Evolutionary conservation across 2,888 invertebrate species (phyloP).

Genomic region (Pheosia tremula): DNA sequence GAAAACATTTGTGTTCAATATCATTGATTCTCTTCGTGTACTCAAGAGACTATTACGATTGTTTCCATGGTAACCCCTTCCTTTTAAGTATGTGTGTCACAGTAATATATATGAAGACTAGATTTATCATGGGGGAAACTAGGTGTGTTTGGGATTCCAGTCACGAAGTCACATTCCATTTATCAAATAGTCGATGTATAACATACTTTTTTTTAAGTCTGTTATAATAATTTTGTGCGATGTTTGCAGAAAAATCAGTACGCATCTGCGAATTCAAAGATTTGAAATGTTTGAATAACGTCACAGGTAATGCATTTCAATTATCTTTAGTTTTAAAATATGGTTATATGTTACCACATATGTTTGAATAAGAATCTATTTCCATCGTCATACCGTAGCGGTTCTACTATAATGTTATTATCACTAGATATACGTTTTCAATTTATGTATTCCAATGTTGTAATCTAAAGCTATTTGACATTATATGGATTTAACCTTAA

Average conservation of each 20-base stretch:
- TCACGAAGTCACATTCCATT: too few relatives aligned
- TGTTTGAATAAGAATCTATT: not conserved
- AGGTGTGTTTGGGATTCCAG: too few relatives aligned
- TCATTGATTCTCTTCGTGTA: too few relatives aligned
- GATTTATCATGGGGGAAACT: too few relatives aligned
- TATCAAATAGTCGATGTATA: too few relatives aligned
- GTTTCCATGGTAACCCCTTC: too few relatives aligned
- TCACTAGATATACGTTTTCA: not conserved
- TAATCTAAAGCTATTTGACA: not conserved
- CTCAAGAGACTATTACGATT: too few relatives aligned
- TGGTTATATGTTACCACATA: not conserved
- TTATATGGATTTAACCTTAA: too few relatives aligned
- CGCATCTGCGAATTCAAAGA: constrained; percentile 67
- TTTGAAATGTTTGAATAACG: constrained; percentile 61
- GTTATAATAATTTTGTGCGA: constrained; percentile 4
- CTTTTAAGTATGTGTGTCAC: too few relatives aligned
- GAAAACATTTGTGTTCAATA: too few relatives aligned
- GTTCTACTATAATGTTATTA: not conserved
- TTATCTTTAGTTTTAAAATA: not conserved
- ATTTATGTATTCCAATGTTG: not conserved
- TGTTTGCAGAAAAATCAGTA: constrained; percentile 50
- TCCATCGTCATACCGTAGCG: not conserved
- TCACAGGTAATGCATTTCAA: constrained; percentile 52
- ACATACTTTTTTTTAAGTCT: not conserved
- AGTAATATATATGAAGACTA: too few relatives aligned